phyloP scores from a whole-genome alignment of 2,113 vertebrate genomes.

The Anoplopoma fimbria region DNA sequence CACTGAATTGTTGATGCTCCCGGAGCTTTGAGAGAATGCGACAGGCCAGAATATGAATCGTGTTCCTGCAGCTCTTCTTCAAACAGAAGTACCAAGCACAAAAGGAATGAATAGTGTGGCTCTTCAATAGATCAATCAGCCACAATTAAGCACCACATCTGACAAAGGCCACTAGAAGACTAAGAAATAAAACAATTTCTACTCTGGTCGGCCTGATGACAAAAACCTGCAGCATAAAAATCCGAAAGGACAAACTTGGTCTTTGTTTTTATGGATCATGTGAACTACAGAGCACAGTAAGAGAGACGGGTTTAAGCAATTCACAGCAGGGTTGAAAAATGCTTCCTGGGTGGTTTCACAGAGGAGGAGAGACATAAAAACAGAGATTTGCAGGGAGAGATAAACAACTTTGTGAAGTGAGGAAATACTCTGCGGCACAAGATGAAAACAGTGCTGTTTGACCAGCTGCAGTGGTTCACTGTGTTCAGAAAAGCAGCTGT shows the following conservation, averaged over 20 bases:
- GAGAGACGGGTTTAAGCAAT: background rate
- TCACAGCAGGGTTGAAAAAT: constrained; percentile 39
- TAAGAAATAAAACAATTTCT: background rate
- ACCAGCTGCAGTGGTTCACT: constrained; percentile 43
- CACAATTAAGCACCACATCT: constrained; percentile 26
- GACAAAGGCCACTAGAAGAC: background rate
- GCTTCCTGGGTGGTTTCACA: constrained; percentile 39
- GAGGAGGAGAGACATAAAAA: constrained; percentile 42
- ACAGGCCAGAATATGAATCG: constrained; percentile 30
- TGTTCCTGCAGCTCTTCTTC: constrained; percentile 14
- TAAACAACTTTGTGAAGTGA: constrained; percentile 56
- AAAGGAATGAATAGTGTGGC: background rate
- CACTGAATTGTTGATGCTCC: constrained; percentile 67
- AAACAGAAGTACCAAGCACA: constrained; percentile 21
- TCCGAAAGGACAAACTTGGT: background rate
- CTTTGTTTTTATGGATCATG: constrained; percentile 6
- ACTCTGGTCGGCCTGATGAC: background rate
- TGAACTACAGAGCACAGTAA: constrained; percentile 3
- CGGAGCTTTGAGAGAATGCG: constrained; percentile 48
- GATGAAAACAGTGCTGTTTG: constrained; percentile 64
- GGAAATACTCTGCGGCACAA: constrained; percentile 25
- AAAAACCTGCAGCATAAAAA: background rate
- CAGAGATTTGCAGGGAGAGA: constrained; percentile 32
- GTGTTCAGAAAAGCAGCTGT: constrained; percentile 39
- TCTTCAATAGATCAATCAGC: constrained; percentile 32